Conservation (phyloP, 2,888 invertebrate genomes). For the Dynastes maya region DNA sequence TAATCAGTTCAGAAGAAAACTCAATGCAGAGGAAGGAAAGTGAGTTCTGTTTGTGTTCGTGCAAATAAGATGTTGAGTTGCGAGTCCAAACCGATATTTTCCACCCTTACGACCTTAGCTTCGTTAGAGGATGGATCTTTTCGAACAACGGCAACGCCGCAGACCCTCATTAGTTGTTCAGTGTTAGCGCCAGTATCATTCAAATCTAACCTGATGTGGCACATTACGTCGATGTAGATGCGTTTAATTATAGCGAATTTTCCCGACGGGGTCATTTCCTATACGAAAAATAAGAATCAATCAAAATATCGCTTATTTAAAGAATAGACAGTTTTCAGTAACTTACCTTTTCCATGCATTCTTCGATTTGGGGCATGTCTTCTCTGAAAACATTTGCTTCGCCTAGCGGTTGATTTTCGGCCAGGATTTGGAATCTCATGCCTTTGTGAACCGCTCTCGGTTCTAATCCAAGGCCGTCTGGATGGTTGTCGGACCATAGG, state of each 20-base stretch:
- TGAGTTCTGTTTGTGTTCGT: slow-evolving; percentile 77
- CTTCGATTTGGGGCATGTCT: slow-evolving; percentile 79
- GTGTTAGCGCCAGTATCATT: slow-evolving; percentile 75
- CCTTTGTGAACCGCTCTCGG: slow-evolving; percentile 78
- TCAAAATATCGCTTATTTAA: background rate
- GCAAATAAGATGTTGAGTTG: slow-evolving; percentile 79
- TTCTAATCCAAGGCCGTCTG: slow-evolving; percentile 81
- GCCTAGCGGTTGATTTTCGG: slow-evolving; percentile 75
- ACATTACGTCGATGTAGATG: slow-evolving; percentile 80
- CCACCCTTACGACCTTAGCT: slow-evolving; percentile 76
- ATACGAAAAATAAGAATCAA: slow-evolving; percentile 44
- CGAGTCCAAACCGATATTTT: slow-evolving; percentile 80
- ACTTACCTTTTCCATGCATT: slow-evolving; percentile 75
- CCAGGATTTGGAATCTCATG: slow-evolving; percentile 77
- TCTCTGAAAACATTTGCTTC: slow-evolving; percentile 80
- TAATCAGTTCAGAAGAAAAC: background rate
- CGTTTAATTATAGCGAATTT: slow-evolving; percentile 75
- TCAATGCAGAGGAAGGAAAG: slow-evolving; percentile 71
- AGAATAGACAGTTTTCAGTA: background rate
- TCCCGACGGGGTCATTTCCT: slow-evolving; percentile 65
- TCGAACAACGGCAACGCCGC: slow-evolving; percentile 78
- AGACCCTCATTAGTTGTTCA: slow-evolving; percentile 79
- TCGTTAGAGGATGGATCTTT: slow-evolving; percentile 74
- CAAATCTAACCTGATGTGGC: slow-evolving; percentile 76
- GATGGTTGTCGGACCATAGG: slow-evolving; percentile 85